These are phyloP conservation scores for Drosophila sulfurigaster DNA, from an alignment of 1,140 invertebrate species.

Conservation along the genomic window DNA sequence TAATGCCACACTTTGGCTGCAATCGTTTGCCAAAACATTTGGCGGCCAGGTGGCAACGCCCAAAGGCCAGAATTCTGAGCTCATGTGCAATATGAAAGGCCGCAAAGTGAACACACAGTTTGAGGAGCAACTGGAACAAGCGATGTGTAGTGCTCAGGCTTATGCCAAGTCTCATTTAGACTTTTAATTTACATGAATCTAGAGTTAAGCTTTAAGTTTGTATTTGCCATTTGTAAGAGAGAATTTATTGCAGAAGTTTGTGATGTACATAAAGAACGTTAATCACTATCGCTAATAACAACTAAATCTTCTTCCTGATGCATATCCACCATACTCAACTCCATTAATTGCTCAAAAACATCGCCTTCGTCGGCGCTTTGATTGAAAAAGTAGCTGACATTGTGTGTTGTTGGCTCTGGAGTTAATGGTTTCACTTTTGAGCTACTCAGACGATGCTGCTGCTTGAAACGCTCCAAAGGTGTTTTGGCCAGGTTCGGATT, in stretches of 20 bases:
- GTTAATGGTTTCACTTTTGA: constrained; percentile 5
- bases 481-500: constrained; percentile 31
- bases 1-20: constrained; percentile 88
- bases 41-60: constrained; percentile 83
- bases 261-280: constrained; percentile 16
- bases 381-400: constrained; percentile 75
- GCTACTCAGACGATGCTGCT: constrained; percentile 39
- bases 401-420: constrained; percentile 24
- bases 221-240: constrained; percentile 16
- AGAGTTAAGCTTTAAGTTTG: constrained; percentile 24
- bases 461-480: constrained; percentile 67
- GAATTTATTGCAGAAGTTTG: constrained; percentile 45
- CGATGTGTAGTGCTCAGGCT: constrained; percentile 85
- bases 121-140: constrained; percentile 85
- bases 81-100: constrained; percentile 87
- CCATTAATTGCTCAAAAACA: constrained; percentile 75
- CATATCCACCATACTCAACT: constrained; percentile 47
- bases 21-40: constrained; percentile 86
- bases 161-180: constrained; percentile 84
- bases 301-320: constrained; percentile 20
- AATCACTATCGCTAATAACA: constrained; percentile 48
- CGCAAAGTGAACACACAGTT: constrained; percentile 86
- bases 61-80: constrained; percentile 86
- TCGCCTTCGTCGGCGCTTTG: constrained; percentile 49
- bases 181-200: constrained; percentile 33